Evolutionary conservation across 2,113 vertebrate species (phyloP), one percentile per base, ranked within the genome.

Genomic region (Alouatta palliata): DNA sequence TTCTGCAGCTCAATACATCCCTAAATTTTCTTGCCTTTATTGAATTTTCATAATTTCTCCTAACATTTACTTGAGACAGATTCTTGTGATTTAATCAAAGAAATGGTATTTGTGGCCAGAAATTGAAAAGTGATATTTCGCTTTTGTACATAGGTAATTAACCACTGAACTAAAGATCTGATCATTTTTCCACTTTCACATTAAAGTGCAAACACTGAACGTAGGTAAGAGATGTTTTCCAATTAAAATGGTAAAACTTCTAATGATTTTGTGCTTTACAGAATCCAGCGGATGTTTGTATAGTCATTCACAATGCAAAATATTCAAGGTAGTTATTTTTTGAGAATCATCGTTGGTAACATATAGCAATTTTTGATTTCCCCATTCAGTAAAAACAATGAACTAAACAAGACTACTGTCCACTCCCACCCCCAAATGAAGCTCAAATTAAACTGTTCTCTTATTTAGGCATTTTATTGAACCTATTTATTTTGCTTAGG

Each of bases 81-180:
- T 80, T 84, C 54, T 91, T 81, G 56, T 87, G 35, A 40, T 37
- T 77, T 94, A 94, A 95, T 90, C 95, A 95, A 88, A 94, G 27
- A 35, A 95, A 83, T 95, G 37, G 14, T 81, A n/a, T 95, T 91
- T 87, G 37, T 81, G 25, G 27, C 40, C 40, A 64, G 93, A 37
- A 95, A 92, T 45, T 94, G 27, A 90, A 85, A 77, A 90, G 10
- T 32, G 79, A 70, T 92, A 80, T 70, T 70, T 94, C 68, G 21
- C 30, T 97, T 97, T 91, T 40, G 27, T 85, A 32, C 27, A 6
- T 32, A 97, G 92, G 45, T 97, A 90, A 97, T 98, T 98, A 81
- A 96, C 80, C 27, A 95, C 17, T 76, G 68, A 92, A 95, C 25
- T 30, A 90, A 68, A 97, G 77, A 66, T 81, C 20, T 86, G 79